Evolutionary conservation across 2,113 vertebrate genomes (phyloP).

Genomic region (Megalops atlanticus): DNA sequence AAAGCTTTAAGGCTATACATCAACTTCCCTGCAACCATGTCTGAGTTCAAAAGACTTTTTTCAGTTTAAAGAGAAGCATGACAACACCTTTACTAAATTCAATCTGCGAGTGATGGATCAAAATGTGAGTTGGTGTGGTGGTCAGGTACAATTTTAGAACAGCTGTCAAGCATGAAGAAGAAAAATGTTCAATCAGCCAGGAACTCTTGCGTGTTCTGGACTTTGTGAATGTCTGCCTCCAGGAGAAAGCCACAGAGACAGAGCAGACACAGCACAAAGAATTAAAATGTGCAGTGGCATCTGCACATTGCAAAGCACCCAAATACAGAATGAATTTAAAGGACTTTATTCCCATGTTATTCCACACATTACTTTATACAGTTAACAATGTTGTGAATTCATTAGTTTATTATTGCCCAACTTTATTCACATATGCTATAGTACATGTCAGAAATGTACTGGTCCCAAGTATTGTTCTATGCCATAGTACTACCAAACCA

Average conservation of each 20-base stretch:
- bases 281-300: neutral
- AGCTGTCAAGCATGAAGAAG: neutral
- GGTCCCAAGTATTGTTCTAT: too few relatives aligned
- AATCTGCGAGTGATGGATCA: neutral
- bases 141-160: neutral
- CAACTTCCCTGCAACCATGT: neutral
- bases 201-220: neutral
- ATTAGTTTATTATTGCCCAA: too few relatives aligned
- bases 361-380: too few relatives aligned
- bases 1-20: neutral
- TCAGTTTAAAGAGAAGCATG: neutral
- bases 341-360: too few relatives aligned
- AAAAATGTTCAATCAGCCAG: conserved; percentile 2
- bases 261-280: neutral
- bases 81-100: conserved; percentile 13
- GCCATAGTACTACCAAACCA: too few relatives aligned
- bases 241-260: neutral
- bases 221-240: neutral
- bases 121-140: neutral
- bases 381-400: too few relatives aligned
- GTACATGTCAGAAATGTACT: too few relatives aligned
- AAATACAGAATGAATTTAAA: neutral
- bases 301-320: neutral
- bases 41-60: neutral
- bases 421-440: too few relatives aligned